Conservation (phyloP, 2,113 vertebrate species). For the Ivindomyrus marchei region DNA sequence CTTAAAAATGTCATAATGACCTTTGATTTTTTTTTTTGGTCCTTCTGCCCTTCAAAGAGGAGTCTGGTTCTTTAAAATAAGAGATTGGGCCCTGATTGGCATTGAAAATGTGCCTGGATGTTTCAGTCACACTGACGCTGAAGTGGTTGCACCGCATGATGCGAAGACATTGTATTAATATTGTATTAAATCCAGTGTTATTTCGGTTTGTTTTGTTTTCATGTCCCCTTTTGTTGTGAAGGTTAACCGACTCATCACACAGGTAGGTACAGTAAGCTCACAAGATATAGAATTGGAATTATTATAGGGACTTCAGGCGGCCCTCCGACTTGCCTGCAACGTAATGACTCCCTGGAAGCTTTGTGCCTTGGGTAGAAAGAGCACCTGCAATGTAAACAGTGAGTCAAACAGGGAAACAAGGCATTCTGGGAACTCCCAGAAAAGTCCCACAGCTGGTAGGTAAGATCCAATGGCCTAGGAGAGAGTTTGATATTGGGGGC, state of each 20-base stretch:
- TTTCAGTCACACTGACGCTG: slow-evolving; percentile 25
- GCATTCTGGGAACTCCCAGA: not conserved
- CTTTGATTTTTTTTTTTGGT: slow-evolving; percentile 20
- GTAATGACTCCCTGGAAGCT: not conserved
- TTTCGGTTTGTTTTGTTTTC: not conserved
- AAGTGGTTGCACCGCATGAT: not conserved
- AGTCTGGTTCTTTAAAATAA: slow-evolving; percentile 35
- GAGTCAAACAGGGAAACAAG: not conserved
- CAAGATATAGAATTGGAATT: slow-evolving; percentile 9
- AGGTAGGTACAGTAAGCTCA: not conserved
- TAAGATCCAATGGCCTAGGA: not conserved
- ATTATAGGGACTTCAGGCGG: not conserved
- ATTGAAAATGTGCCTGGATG: slow-evolving; percentile 31
- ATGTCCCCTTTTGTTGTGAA: not conserved
- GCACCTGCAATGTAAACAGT: not conserved
- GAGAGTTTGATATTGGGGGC: not conserved
- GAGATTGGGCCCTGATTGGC: slow-evolving; percentile 36
- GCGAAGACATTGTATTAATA: not conserved
- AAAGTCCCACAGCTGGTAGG: not conserved
- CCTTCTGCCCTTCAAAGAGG: slow-evolving; percentile 43
- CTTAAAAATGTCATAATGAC: not conserved
- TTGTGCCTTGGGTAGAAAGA: slow-evolving; percentile 23
- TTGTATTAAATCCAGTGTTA: not conserved
- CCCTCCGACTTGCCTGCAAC: slow-evolving; percentile 6
- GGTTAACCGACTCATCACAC: not conserved